Conservation (phyloP, 2,888 invertebrate genomes). For the Caenorhabditis sp. region DNA sequence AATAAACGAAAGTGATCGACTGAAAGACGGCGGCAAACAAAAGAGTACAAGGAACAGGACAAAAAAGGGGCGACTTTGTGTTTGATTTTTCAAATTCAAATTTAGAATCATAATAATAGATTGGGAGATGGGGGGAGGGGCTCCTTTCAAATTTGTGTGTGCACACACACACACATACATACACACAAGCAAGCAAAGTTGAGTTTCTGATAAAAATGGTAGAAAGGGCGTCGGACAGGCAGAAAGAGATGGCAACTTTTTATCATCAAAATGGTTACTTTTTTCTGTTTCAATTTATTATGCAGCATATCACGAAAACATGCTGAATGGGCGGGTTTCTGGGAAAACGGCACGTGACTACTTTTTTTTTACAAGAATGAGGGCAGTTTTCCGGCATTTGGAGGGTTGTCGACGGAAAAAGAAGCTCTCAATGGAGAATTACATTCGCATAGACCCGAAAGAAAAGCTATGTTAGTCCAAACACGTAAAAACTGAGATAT, state of each 20-base stretch:
- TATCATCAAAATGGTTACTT: slow-evolving; percentile 15
- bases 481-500: too few species aligned
- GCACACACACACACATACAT: too few species aligned
- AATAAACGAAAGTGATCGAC: neutral
- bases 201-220: neutral
- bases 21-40: neutral
- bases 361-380: too few species aligned
- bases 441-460: too few species aligned
- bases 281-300: slow-evolving; percentile 7
- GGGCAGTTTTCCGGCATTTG: too few species aligned
- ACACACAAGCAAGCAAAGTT: too few species aligned
- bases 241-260: neutral
- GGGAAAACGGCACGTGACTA: too few species aligned
- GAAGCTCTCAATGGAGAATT: too few species aligned
- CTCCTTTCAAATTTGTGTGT: neutral
- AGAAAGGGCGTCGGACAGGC: neutral
- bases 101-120: neutral
- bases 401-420: too few species aligned
- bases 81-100: neutral
- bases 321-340: neutral
- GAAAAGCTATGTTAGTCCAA: too few species aligned
- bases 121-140: neutral
- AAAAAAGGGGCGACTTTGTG: neutral
- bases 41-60: neutral
- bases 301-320: neutral